Evolutionary conservation across 1,140 invertebrate species (phyloP).

Genomic region (Papilio polyxenes): DNA sequence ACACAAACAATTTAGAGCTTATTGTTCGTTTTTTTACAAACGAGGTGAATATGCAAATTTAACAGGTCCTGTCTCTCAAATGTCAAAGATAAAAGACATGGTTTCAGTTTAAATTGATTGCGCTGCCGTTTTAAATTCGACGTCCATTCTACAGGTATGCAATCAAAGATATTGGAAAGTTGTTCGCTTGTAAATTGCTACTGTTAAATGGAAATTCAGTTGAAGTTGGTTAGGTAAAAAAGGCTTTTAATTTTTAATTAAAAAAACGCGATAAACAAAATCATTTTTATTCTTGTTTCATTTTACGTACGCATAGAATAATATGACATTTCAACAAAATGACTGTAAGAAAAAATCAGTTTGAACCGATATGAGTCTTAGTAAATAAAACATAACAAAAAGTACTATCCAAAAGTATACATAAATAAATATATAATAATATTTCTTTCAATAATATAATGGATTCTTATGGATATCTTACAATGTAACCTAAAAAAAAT

Average conservation of each 20-base stretch:
- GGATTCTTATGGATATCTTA: neutral
- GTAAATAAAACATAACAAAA: too few species aligned
- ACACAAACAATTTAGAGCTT: too few species aligned
- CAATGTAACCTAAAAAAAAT: neutral
- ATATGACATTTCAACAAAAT: too few species aligned
- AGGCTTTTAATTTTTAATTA: neutral
- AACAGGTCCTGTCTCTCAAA: too few species aligned
- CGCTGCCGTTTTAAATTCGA: neutral
- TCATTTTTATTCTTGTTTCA: too few species aligned
- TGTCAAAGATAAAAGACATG: neutral
- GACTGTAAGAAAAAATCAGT: too few species aligned
- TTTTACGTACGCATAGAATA: too few species aligned
- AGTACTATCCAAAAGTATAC: neutral
- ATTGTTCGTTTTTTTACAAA: too few species aligned
- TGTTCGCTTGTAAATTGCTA: constrained; percentile 15
- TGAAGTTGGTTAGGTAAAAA: neutral
- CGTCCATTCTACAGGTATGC: constrained; percentile 17
- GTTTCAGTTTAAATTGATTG: constrained; percentile 1
- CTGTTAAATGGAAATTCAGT: constrained; percentile 5
- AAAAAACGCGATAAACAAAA: too few species aligned
- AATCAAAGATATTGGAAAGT: constrained; percentile 18
- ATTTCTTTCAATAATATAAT: neutral
- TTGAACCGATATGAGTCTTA: neutral
- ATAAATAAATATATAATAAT: neutral
- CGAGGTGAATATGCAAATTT: too few species aligned